phyloP scores from a whole-genome alignment of 1,140 invertebrate genomes.

The Pygmarrhopalites habei region DNA sequence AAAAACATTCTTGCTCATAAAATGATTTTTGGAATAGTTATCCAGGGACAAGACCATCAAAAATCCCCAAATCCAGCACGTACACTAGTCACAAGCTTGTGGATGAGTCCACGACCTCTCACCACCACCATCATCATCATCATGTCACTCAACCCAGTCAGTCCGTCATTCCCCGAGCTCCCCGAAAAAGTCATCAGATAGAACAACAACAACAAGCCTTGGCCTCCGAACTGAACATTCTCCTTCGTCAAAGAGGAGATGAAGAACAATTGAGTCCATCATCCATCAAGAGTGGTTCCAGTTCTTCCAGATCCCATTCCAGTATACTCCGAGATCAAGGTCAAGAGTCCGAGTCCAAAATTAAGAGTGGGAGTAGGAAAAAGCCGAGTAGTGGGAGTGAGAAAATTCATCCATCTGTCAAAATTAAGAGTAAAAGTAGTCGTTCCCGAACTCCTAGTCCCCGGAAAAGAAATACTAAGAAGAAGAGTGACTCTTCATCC shows the following conservation, averaged over 20 bases:
- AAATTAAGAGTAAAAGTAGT: neutral
- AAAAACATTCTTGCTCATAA: no score
- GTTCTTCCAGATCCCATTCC: no score
- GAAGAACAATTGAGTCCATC: neutral
- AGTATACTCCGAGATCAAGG: neutral
- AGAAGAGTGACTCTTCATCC: neutral
- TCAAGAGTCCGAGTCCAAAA: neutral
- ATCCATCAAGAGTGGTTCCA: neutral
- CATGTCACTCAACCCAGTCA: no score
- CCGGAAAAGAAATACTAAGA: neutral
- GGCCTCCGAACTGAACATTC: conserved; percentile 1
- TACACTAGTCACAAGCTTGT: neutral
- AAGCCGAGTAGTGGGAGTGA: no score
- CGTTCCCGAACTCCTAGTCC: neutral
- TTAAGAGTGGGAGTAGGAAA: neutral
- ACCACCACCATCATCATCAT: no score
- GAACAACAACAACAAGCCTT: neutral
- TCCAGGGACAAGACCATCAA: neutral
- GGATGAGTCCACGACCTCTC: neutral
- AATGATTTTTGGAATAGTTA: neutral
- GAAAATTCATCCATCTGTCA: no score
- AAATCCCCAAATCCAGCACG: neutral
- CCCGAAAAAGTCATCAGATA: no score
- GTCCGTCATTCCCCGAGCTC: no score
- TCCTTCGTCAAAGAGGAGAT: neutral